Conservation (phyloP, 2,113 vertebrate genomes). For the Ameiurus melas region DNA sequence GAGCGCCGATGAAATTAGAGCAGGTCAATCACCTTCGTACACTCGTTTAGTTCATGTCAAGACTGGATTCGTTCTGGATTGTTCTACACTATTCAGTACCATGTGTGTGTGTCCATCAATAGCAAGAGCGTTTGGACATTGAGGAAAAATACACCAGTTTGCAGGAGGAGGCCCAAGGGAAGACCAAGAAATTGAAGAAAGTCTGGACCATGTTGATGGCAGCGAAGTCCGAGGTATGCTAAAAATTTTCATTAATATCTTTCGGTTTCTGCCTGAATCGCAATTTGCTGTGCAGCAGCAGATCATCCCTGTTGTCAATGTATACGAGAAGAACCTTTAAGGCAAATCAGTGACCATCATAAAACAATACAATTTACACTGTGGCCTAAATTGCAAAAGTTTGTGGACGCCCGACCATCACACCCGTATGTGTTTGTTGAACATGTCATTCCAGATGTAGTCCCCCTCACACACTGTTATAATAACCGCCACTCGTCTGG, state of each 20-base stretch:
- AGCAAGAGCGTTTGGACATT: conserved; percentile 98
- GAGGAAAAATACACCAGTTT: conserved; percentile 98
- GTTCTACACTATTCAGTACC: neutral
- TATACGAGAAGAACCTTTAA: neutral
- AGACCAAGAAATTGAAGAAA: conserved; percentile 98
- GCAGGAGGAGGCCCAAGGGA: conserved; percentile 97
- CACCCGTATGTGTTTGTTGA: too few species aligned
- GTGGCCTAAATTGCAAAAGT: too few species aligned
- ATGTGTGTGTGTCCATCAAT: conserved; percentile 27
- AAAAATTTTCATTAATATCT: neutral
- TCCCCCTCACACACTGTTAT: too few species aligned
- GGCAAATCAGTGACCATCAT: neutral
- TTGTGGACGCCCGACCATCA: neutral
- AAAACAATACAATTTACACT: neutral
- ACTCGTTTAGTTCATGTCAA: neutral
- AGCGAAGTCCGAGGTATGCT: conserved; percentile 91
- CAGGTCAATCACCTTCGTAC: too few species aligned
- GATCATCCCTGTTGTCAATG: too few species aligned
- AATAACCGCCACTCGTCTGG: too few species aligned
- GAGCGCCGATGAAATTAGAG: neutral
- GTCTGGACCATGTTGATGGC: conserved; percentile 99
- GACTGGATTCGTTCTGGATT: neutral
- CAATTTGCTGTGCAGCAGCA: neutral
- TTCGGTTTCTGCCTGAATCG: neutral
- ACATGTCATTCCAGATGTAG: too few species aligned